phyloP scores from a whole-genome alignment of 1,140 invertebrate species.

The Diploscapter pachys region DNA sequence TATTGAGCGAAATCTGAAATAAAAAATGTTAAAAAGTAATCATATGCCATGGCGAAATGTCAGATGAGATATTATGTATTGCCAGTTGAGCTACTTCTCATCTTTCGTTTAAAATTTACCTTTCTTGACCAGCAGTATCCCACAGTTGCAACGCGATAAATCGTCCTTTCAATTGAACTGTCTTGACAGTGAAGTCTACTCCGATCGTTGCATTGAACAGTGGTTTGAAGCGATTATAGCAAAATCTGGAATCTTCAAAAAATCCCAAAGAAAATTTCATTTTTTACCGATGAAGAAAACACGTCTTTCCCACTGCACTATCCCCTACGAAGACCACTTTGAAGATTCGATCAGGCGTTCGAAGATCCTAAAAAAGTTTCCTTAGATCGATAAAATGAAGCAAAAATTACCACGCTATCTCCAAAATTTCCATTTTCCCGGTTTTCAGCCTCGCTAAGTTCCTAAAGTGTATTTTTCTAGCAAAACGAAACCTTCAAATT shows the following conservation, averaged over 20 bases:
- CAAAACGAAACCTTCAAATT: neutral
- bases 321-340: conserved; percentile 69
- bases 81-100: too few species aligned
- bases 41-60: too few species aligned
- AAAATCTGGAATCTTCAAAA: conserved; percentile 57
- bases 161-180: conserved; percentile 61
- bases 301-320: conserved; percentile 67
- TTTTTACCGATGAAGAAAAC: conserved; percentile 64
- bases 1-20: conserved; percentile 68
- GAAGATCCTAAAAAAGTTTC: conserved; percentile 42
- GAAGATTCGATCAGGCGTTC: conserved; percentile 63
- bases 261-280: neutral
- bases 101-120: conserved; percentile 23
- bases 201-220: conserved; percentile 66
- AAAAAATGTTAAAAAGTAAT: too few species aligned
- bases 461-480: conserved; percentile 20
- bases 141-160: conserved; percentile 66
- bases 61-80: too few species aligned
- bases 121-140: conserved; percentile 68
- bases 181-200: conserved; percentile 67
- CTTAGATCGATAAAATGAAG: conserved; percentile 11
- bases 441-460: conserved; percentile 32
- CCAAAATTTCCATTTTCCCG: neutral
- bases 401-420: conserved; percentile 3
- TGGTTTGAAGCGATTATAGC: conserved; percentile 63